Conservation (phyloP, 2,797 vertebrate genomes). For the Orientallactaga sibirica region DNA sequence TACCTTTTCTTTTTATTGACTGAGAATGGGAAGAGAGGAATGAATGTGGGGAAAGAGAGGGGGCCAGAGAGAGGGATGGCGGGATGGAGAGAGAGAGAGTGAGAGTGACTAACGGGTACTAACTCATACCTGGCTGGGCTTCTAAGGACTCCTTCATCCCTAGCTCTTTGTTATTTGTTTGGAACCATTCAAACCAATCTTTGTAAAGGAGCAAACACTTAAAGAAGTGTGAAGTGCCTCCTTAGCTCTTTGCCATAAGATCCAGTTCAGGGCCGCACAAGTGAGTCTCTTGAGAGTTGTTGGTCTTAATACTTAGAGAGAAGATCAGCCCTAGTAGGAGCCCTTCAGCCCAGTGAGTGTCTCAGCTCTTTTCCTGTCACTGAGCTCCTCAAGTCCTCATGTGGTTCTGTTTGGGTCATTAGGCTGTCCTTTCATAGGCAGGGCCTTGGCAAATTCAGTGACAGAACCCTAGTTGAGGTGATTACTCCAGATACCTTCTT, state of each 20-base stretch:
- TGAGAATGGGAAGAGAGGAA: background rate
- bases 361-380: background rate
- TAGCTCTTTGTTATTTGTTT: conserved; percentile 86
- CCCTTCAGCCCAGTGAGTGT: background rate
- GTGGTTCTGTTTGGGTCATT: background rate
- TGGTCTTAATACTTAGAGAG: conserved; percentile 84
- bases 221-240: conserved; percentile 58
- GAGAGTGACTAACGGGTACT: too few relatives aligned
- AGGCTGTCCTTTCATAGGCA: background rate
- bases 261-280: conserved; percentile 79
- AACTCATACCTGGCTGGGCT: background rate
- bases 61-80: background rate
- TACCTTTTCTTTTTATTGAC: background rate
- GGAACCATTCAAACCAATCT: conserved; percentile 81
- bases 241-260: conserved; percentile 79
- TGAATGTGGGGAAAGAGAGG: background rate
- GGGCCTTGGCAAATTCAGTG: background rate
- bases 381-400: background rate
- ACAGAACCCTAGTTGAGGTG: background rate
- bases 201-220: conserved; percentile 80
- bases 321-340: conserved; percentile 23
- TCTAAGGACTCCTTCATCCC: conserved; percentile 78
- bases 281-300: conserved; percentile 77
- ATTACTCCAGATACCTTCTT: background rate
- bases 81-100: too few relatives aligned